phyloP scores from a whole-genome alignment of 2,113 vertebrate genomes.

The Apaloderma vittatum region DNA sequence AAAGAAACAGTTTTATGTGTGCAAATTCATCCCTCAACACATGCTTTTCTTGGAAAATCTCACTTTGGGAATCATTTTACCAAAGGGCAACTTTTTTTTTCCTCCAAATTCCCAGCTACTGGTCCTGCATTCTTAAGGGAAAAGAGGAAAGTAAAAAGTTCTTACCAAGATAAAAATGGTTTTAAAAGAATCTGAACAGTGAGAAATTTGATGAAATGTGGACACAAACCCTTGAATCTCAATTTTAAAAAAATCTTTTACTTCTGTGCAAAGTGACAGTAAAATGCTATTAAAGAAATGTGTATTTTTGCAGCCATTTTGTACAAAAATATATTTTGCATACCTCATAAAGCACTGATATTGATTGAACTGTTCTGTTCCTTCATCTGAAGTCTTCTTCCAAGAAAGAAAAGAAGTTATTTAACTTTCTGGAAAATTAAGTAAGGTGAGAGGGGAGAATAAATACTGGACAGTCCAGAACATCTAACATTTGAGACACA shows the following conservation, averaged over 20 bases:
- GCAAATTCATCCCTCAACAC: not conserved
- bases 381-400: not conserved
- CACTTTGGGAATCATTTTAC: not conserved
- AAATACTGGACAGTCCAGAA: not conserved
- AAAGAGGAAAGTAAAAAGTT: not conserved
- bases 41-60: not conserved
- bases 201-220: not conserved
- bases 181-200: not conserved
- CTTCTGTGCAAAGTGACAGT: not conserved
- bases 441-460: not conserved
- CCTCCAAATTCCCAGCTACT: not conserved
- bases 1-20: not conserved
- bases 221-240: not conserved
- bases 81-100: not conserved
- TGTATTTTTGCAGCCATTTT: not conserved
- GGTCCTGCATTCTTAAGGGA: not conserved
- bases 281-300: not conserved
- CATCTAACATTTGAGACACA: not conserved
- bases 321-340: not conserved
- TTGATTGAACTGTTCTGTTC: not conserved
- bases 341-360: not conserved
- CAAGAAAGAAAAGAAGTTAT: not conserved
- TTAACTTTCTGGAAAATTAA: not conserved
- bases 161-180: not conserved
- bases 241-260: fast-evolving